These are phyloP conservation scores for Hemiscyllium ocellatum DNA, from an alignment of 2,113 vertebrate genomes.

Conservation along the genomic window DNA sequence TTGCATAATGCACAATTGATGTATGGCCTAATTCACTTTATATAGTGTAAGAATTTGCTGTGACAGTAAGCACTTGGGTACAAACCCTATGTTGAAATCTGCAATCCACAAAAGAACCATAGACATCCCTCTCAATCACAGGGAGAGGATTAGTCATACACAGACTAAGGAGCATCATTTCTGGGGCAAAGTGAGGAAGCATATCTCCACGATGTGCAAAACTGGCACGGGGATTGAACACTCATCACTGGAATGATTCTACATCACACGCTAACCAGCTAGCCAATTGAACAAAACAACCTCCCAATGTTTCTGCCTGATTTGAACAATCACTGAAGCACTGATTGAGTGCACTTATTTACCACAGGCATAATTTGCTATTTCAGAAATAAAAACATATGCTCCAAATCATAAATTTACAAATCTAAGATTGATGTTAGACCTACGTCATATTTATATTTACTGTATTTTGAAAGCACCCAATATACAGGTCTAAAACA, in stretches of 20 bases:
- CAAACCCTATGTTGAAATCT: neutral
- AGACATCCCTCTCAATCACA: neutral
- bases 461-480: neutral
- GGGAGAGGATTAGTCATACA: neutral
- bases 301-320: neutral
- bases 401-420: neutral
- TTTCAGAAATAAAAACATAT: neutral
- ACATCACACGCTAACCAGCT: neutral
- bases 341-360: neutral
- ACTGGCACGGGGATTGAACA: neutral
- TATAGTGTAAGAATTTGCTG: neutral
- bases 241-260: neutral
- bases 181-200: neutral
- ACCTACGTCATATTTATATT: neutral
- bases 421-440: neutral
- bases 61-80: neutral
- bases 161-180: neutral
- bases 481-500: neutral
- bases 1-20: too few relatives aligned
- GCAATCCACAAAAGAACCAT: neutral
- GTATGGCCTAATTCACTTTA: neutral
- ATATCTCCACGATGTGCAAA: neutral
- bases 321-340: neutral
- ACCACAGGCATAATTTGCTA: neutral
- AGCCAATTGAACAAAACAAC: neutral